Evolutionary conservation across 2,888 invertebrate genomes (phyloP), one percentile per base, ranked within the genome.

Genomic region (Platycnemis pennipes): DNA sequence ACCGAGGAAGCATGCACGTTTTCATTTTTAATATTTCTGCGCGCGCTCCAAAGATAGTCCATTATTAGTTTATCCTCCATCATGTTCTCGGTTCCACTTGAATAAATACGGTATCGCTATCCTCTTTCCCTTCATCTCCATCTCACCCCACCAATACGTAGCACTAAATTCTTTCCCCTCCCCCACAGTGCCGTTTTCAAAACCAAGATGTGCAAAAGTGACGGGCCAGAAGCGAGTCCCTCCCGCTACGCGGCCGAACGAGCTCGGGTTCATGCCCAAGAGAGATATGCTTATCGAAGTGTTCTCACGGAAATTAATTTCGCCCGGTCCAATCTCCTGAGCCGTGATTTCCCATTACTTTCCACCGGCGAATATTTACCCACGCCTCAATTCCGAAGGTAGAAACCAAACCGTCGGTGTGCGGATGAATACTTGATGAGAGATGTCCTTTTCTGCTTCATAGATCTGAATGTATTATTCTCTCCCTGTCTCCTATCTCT

Each of bases 51-150:
- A 63, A 63, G 22, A 63, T 63, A 26, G 63, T 37, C 16, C 77
- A 13, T 77, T 77, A 77, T 77, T 77, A 77, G 77, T 77, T 77
- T 77, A 77, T 77, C 77, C 37, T 77, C 31, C 77, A 37, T 37
- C 77, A 13, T 16, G 26, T 22, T 63, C 26, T 63, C n/a, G 77
- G 31, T 11, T 77, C 37, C 77, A 37, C 13, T 26, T 37, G 77
- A 31, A 37, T 77, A 77, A 77, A 77, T 13, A 77, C 31, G 37
- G 26, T 13, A 77, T 31, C 26, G 49, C 16, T 49, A 49, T 49
- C 0, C 7, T 5, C 63, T n/a, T n/a, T 63, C 63, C 8, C n/a
- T 53, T 11, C n/a, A 8, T 26, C 7, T 7, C 63, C n/a, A n/a
- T n/a, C n/a, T n/a, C n/a, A n/a, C n/a, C n/a, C n/a, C n/a, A n/a